Base-by-base conservation (phyloP, 2,888 invertebrate species). In the Nephrotoma appendiculata region DNA sequence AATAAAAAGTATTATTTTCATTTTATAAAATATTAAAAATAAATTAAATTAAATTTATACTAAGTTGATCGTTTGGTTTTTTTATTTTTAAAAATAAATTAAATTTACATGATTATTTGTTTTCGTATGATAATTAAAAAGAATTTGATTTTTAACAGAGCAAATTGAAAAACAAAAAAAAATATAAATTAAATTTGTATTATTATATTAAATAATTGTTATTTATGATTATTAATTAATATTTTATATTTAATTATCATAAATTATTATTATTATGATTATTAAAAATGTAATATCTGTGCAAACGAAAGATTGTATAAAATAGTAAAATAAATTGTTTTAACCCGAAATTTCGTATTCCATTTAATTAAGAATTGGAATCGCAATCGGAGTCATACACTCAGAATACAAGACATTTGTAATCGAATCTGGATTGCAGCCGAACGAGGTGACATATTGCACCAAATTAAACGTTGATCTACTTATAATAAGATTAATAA, bases 281-380 rank as follows among this genome's bases (percentile, higher is more conserved):
- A 44, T 45, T 44, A 44, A 85, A 85, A 85, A 85, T 85, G 44
- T 44, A 44, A 85, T 85, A 85, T 85, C 19, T 44, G 42, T 85
- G 45, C 15, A 85, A 85, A 44, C 19, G 45, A 85, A 44, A 45
- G 19, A 45, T 85, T 85, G 85, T 85, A 85, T 85, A 85, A 85
- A 85, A 85, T 85, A 85, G 85, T 44, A 45, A 44, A 85, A 85
- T 85, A 85, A 85, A 85, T 85, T 85, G 85, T 85, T 85, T 85
- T 85, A 85, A 85, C 85, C 85, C 85, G 85, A 85, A 31, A 31
- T 31, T 44, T 19, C 11, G 9, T 1, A 31, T 31, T 2, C 2
- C 31, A 9, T 71, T 71, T 71, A 31, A 15, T 71, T 71, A 9
- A 71, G 11, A 44, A 44, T 11, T 44, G 31, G 31, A 31, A 31